Conservation (phyloP, 2,797 vertebrate species). For the Gymnoscopelus braueri region DNA sequence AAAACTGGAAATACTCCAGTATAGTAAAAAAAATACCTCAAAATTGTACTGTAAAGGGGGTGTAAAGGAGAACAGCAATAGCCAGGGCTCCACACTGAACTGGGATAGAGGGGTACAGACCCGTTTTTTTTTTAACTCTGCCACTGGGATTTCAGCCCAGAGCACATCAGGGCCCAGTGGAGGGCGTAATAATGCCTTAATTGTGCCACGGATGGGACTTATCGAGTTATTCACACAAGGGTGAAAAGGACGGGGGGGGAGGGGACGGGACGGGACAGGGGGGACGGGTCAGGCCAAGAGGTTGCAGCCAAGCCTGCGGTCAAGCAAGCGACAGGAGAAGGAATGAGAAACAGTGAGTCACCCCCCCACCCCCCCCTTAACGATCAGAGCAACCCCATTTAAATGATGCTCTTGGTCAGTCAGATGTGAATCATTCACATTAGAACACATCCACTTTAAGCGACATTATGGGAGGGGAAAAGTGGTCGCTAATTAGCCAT, state of each 20-base stretch:
- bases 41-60: conserved; percentile 7
- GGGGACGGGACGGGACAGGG: no score
- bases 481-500: conserved; percentile 53
- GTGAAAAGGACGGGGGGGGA: conserved; percentile 4
- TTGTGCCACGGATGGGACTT: conserved; percentile 69
- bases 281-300: conserved; percentile 49
- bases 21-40: no score
- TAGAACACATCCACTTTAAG: conserved; percentile 46
- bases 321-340: conserved; percentile 58
- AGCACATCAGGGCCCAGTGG: conserved; percentile 58
- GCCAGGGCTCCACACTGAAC: conserved; percentile 62
- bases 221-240: conserved; percentile 77
- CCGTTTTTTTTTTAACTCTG: conserved; percentile 28
- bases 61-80: conserved; percentile 66
- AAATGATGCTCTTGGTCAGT: conserved; percentile 59
- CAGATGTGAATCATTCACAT: conserved; percentile 63
- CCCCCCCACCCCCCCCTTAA: conserved; percentile 73
- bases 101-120: conserved; percentile 33
- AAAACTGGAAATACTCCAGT: no score
- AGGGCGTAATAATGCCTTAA: conserved; percentile 81
- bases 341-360: conserved; percentile 74
- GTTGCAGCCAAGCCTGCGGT: conserved; percentile 66
- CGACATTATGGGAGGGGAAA: conserved; percentile 47
- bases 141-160: conserved; percentile 56
- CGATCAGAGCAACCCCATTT: conserved; percentile 69